These are phyloP conservation scores for Sesamia nonagrioides DNA, from an alignment of 1,140 invertebrate species.

Conservation along the genomic window DNA sequence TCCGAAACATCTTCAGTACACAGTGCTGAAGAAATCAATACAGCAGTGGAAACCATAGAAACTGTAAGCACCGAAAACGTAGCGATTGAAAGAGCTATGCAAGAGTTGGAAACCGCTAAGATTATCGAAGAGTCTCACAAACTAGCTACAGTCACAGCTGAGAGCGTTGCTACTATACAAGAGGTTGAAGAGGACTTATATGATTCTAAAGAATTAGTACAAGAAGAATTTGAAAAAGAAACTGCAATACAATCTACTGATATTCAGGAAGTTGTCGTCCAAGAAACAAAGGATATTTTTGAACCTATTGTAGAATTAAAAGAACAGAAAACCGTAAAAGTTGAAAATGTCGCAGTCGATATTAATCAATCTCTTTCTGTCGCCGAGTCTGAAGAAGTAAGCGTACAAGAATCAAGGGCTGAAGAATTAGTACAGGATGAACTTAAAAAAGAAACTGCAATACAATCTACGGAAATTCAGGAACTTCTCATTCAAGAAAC, in stretches of 20 bases:
- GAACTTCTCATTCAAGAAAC: slow-evolving; percentile 61
- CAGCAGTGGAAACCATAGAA: slow-evolving; percentile 52
- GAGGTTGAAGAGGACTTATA: too few relatives aligned
- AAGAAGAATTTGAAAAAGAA: slow-evolving; percentile 51
- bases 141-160: not conserved
- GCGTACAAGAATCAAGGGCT: slow-evolving; percentile 44
- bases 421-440: slow-evolving; percentile 58
- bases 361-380: slow-evolving; percentile 53
- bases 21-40: slow-evolving; percentile 56
- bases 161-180: too few relatives aligned
- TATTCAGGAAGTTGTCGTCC: slow-evolving; percentile 56
- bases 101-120: slow-evolving; percentile 35
- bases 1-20: slow-evolving; percentile 60
- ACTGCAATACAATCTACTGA: slow-evolving; percentile 25
- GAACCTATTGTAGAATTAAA: slow-evolving; percentile 57
- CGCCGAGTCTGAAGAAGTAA: slow-evolving; percentile 54
- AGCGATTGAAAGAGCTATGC: slow-evolving; percentile 46
- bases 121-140: slow-evolving; percentile 39
- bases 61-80: slow-evolving; percentile 55
- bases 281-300: slow-evolving; percentile 60
- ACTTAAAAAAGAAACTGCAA: slow-evolving; percentile 5
- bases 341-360: slow-evolving; percentile 57
- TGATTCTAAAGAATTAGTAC: slow-evolving; percentile 47
- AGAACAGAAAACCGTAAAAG: slow-evolving; percentile 35
- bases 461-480: slow-evolving; percentile 46